Base-by-base conservation (phyloP, 2,888 invertebrate genomes). In the Cheilosia scutellata region DNA sequence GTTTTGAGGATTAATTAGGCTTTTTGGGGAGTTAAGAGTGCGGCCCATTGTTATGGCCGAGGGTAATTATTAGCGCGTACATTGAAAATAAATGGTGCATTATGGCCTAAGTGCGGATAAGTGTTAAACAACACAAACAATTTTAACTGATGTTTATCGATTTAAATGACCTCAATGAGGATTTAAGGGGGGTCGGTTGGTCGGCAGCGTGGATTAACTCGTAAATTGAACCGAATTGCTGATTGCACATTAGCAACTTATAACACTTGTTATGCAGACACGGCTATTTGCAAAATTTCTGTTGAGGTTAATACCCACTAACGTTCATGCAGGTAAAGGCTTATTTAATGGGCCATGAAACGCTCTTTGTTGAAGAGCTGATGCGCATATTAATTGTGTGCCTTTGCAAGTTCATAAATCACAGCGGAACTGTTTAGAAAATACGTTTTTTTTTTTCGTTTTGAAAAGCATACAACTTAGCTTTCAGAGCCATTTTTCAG, bases 41-140 rank as follows among this genome's bases (percentile, higher is more conserved):
- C 9, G 49, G 80, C 42, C 51, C 20, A 60, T 80, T 86, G 55
- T 71, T 80, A 31, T 29, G 37, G 68, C 63, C 62, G 44, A 16
- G 42, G 76, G 65, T 76, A 62, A 86, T 86, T 68, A 86, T 80
- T 72, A 44, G 16, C 44, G 55, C 55, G 60, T 55, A 71, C 71
- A 74, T 86, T 71, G 33, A 33, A 66, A 71, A 76, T 62, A 37
- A 84, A 84, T 76, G 76, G 79, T 65, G 80, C 75, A 84, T 80
- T 71, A 60, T 44, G 74, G 40, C 47, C 40, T 51, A 74, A 74
- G 65, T 75, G 79, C 51, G 51, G 70, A 65, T 75, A 75, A 84
- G 53, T 71, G 65, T 44, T 60, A 37, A 77, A 68, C 72, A 84
- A 42, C 60, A 79, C 29, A 55, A 66, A 74, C 62, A 57, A 40